Percentiles rank a stretch among this genome's conserved stretches.
phyloP scores from a whole-genome alignment of 2,113 vertebrate genomes.

The Machaerirhynchus nigripectus region DNA sequence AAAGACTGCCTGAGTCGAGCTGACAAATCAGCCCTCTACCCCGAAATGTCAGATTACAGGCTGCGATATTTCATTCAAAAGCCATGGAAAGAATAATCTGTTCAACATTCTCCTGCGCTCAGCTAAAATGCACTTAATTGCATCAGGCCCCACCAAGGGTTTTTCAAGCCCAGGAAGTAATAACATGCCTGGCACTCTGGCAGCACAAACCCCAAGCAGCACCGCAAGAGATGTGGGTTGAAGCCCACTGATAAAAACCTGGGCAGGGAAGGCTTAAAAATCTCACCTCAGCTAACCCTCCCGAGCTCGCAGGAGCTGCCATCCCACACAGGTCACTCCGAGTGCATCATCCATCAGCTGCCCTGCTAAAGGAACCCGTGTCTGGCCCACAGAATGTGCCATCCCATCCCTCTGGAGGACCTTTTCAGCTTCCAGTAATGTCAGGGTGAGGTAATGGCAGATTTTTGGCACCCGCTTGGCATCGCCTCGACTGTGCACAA shows the following conservation, averaged over 20 bases:
- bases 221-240: neutral
- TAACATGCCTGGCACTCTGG: neutral
- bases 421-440: neutral
- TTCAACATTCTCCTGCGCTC: neutral
- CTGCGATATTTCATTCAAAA: neutral
- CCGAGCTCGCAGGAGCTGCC: fast-evolving
- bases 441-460: conserved; percentile 26
- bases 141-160: neutral
- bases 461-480: neutral
- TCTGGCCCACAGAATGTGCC: neutral
- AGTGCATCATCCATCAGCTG: neutral
- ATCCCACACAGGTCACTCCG: neutral
- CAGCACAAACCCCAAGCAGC: neutral
- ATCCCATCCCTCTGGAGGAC: neutral
- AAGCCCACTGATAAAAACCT: neutral
- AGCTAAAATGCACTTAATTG: conserved; percentile 7
- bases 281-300: neutral
- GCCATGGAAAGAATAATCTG: neutral
- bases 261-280: neutral
- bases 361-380: neutral
- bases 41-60: conserved; percentile 30
- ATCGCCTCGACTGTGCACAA: neutral
- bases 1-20: neutral
- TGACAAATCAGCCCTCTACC: conserved; percentile 28
- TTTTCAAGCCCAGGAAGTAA: conserved; percentile 19